Evolutionary conservation across 2,888 invertebrate genomes (phyloP).

Genomic region (Hydriomena furcata): DNA sequence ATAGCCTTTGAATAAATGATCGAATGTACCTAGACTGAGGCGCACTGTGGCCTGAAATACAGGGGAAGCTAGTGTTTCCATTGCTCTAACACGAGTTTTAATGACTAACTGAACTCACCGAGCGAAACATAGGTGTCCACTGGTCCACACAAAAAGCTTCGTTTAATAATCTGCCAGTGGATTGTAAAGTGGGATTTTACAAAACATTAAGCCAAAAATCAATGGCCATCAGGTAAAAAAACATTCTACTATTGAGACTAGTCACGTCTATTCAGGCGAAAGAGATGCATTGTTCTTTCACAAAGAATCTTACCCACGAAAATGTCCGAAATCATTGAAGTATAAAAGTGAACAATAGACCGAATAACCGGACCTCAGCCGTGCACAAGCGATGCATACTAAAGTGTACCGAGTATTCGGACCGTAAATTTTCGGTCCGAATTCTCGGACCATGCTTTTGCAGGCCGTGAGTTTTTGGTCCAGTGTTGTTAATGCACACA

Average conservation of each 20-base stretch:
- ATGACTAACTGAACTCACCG: no score
- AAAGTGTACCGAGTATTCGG: slow-evolving; percentile 9
- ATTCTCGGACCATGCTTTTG: slow-evolving; percentile 17
- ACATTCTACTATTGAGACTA: not conserved
- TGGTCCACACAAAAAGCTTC: no score
- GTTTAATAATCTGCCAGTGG: no score
- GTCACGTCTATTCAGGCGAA: not conserved
- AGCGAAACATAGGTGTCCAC: not conserved
- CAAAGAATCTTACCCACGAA: slow-evolving; percentile 1
- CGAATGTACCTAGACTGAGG: slow-evolving; percentile 47
- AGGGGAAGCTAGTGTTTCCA: slow-evolving; percentile 13
- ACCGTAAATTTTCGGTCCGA: slow-evolving; percentile 18
- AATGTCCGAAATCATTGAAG: slow-evolving; percentile 1
- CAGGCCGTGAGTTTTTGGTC: slow-evolving; percentile 18
- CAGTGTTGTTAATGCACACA: slow-evolving; percentile 15
- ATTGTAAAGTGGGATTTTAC: no score
- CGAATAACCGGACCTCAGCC: slow-evolving; percentile 13
- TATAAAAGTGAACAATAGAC: slow-evolving; percentile 19
- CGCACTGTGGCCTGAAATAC: slow-evolving; percentile 30
- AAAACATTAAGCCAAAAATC: not conserved
- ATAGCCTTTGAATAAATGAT: slow-evolving; percentile 56
- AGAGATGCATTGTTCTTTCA: not conserved
- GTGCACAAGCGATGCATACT: slow-evolving; percentile 18
- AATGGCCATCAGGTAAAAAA: not conserved
- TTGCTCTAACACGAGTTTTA: not conserved